Conservation (phyloP, 2,797 vertebrate genomes). For the Pseudochirops cupreus region DNA sequence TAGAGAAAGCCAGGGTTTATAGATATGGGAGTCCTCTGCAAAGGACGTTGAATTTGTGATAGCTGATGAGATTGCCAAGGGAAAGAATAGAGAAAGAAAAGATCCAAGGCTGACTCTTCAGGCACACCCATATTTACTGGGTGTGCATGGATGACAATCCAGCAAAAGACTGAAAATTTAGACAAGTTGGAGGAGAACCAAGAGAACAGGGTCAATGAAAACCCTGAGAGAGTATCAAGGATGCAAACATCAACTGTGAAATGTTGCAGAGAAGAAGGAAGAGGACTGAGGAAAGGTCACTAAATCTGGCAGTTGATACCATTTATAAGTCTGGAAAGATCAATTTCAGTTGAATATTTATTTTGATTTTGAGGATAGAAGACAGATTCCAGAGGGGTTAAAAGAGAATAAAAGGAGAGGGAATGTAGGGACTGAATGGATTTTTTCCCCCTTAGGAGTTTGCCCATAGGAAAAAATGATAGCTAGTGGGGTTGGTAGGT, state of each 20-base stretch:
- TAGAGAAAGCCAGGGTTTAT: not conserved
- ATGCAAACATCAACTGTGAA: not conserved
- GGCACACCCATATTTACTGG: not conserved
- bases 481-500: not conserved
- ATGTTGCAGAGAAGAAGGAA: not conserved
- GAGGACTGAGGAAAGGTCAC: not conserved
- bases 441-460: too few relatives aligned
- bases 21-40: not conserved
- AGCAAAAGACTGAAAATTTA: not conserved
- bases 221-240: not conserved
- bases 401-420: not conserved
- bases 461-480: too few relatives aligned
- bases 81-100: not conserved
- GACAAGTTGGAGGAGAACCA: not conserved
- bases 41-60: not conserved
- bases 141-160: not conserved
- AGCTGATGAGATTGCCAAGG: not conserved
- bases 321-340: not conserved
- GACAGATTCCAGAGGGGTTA: not conserved
- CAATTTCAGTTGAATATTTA: not conserved
- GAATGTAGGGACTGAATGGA: not conserved
- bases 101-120: not conserved
- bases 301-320: not conserved
- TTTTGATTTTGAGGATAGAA: not conserved
- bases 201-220: not conserved